Conservation (phyloP, 37 sponge, comb jelly and placozoan genomes). For the Lycopodina hypogea region DNA sequence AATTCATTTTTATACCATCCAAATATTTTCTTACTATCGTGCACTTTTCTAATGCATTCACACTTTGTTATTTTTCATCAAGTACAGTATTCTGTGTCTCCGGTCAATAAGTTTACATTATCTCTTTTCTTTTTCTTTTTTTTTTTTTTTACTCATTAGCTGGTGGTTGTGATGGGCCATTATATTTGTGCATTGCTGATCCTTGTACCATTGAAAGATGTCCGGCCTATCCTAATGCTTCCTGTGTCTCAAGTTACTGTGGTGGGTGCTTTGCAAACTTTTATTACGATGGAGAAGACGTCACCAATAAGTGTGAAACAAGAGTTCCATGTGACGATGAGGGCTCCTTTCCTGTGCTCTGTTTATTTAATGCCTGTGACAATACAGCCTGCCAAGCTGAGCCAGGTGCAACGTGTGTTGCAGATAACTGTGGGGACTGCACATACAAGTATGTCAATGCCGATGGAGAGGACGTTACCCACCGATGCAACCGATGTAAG, state of each 20-base stretch:
- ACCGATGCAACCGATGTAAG: not conserved
- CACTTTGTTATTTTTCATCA: too few relatives aligned
- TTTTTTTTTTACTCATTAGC: too few relatives aligned
- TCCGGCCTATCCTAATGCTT: constrained; percentile 8
- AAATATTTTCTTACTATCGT: too few relatives aligned
- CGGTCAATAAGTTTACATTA: too few relatives aligned
- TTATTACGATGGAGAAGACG: not conserved
- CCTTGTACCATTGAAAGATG: constrained; percentile 15
- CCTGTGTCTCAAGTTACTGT: constrained; percentile 10
- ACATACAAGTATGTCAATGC: not conserved
- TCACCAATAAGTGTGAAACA: constrained; percentile 4
- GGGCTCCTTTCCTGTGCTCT: not conserved
- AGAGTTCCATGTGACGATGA: not conserved
- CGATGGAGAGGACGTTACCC: constrained; percentile 12
- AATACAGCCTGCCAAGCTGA: too few relatives aligned
- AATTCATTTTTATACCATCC: too few relatives aligned
- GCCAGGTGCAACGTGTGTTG: constrained; percentile 9
- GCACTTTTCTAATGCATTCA: too few relatives aligned
- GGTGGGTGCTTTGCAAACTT: constrained; percentile 27
- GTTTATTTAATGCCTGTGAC: constrained; percentile 3
- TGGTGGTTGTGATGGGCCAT: too few relatives aligned
- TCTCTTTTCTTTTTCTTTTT: too few relatives aligned
- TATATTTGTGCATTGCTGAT: constrained; percentile 35
- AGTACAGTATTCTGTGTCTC: too few relatives aligned
- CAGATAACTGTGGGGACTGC: constrained; percentile 23